Base-by-base conservation (phyloP, 2,888 invertebrate genomes). In the Pardosa pseudoannulata region DNA sequence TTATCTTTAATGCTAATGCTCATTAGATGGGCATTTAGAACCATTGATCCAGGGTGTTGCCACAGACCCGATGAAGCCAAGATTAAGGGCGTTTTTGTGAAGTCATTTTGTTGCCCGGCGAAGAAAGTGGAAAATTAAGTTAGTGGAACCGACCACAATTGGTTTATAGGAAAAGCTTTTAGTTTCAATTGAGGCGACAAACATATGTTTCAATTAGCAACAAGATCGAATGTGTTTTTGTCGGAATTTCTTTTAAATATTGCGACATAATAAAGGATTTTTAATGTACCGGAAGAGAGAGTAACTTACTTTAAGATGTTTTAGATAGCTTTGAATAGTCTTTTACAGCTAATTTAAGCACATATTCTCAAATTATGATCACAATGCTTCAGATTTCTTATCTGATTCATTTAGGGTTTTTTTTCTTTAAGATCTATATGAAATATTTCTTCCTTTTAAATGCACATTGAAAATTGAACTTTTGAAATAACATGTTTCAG, bases 21-120 rank as follows among this genome's bases (percentile, higher is more conserved):
- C 81, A 75, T 81, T 81, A 75, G 81, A 81, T 81, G 75, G 81
- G 70, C 81, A 81, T 81, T 81, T 81, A 81, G 81, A 81, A 62
- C 56, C 70, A 81, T 81, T 81, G 81, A 81, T 81, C 70, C 75
- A 62, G 74, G 64, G 79, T 72, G 79, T 79, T 72, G 62, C 56
- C 67, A 46, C 41, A 56, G 32, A 31, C 32, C 67, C 39, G 64
- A 62, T 72, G 73, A 39, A 75, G 81, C 74, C 29, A 75, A 81
- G 70, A 75, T 70, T 62, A 62, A 67, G 41, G 75, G 39, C 62
- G 74, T 81, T 81, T 81, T 81, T 75, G 70, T 70, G 70, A 75
- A 70, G 74, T 46, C 75, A 75, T 56, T 81, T 75, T 75, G 81
- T 62, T 75, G 73, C 68, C 56, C 11, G 9, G 56, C 11, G 64